A percentile compares a stretch with the other conserved stretches of the same genome.
Evolutionary conservation across 2,797 vertebrate species (phyloP).

Genomic region (Parauchenoglanis punctatus): DNA sequence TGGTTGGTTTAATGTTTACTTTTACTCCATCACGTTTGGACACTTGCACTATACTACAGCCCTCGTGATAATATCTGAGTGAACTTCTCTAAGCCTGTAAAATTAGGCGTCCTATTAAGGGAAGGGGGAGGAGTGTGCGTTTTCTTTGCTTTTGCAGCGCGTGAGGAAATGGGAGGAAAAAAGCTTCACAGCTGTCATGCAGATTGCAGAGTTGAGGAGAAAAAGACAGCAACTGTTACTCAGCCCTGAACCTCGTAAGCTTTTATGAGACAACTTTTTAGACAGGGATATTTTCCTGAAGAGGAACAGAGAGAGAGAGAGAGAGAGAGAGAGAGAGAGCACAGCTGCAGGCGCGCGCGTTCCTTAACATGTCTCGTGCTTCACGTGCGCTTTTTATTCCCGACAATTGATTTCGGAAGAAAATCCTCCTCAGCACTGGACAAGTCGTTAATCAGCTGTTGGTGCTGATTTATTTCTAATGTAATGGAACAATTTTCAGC

Average conservation of each 20-base stretch:
- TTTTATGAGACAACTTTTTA: slow-evolving; percentile 1
- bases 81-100: neutral
- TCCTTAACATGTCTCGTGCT: neutral
- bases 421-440: no score
- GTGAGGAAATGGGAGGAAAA: neutral
- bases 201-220: neutral
- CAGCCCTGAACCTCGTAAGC: neutral
- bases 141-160: neutral
- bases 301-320: slow-evolving; percentile 1
- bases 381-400: neutral
- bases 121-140: neutral
- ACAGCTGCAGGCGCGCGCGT: slow-evolving; percentile 15
- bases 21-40: neutral
- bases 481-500: slow-evolving; percentile 64
- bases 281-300: neutral
- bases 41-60: neutral
- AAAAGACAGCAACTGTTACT: neutral
- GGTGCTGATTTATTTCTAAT: neutral
- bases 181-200: slow-evolving; percentile 1
- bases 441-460: neutral
- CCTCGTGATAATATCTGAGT: neutral
- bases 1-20: neutral
- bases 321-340: neutral
- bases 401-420: neutral
- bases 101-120: neutral